phyloP scores from a whole-genome alignment of 2,113 vertebrate genomes.

The Puffinus mauretanicus region DNA sequence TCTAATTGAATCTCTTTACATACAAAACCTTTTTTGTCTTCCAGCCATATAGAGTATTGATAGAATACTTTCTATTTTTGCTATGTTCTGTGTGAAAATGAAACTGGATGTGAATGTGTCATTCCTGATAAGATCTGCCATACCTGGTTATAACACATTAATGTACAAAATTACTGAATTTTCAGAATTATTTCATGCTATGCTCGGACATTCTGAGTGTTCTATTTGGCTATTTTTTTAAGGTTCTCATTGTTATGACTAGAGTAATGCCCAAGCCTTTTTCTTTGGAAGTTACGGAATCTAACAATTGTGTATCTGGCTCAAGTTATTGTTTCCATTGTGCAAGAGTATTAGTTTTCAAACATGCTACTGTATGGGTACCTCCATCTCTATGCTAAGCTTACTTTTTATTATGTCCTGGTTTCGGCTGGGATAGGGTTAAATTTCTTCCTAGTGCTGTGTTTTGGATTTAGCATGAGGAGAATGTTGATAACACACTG shows the following conservation, averaged over 20 bases:
- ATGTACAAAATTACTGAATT: background rate
- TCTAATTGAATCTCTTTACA: background rate
- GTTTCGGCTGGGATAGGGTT: too few relatives aligned
- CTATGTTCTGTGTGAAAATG: background rate
- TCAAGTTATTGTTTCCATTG: background rate
- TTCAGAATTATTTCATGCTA: background rate
- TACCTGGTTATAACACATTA: background rate
- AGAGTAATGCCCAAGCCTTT: background rate
- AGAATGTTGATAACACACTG: too few relatives aligned
- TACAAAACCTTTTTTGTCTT: background rate
- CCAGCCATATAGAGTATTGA: background rate
- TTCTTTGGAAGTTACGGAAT: background rate
- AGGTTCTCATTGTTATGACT: background rate
- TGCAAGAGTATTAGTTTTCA: background rate
- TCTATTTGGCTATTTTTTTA: background rate
- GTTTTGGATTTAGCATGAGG: too few relatives aligned
- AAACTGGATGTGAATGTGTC: background rate
- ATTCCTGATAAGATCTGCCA: background rate
- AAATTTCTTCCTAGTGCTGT: too few relatives aligned
- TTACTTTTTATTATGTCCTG: background rate
- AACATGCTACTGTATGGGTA: background rate
- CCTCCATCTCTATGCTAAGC: background rate
- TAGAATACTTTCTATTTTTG: background rate
- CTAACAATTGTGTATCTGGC: background rate
- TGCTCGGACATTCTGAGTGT: background rate